A percentile compares a stretch with the other conserved stretches of the same genome.
phyloP scores from a whole-genome alignment of 2,888 invertebrate species.

The Germaria angustata region DNA sequence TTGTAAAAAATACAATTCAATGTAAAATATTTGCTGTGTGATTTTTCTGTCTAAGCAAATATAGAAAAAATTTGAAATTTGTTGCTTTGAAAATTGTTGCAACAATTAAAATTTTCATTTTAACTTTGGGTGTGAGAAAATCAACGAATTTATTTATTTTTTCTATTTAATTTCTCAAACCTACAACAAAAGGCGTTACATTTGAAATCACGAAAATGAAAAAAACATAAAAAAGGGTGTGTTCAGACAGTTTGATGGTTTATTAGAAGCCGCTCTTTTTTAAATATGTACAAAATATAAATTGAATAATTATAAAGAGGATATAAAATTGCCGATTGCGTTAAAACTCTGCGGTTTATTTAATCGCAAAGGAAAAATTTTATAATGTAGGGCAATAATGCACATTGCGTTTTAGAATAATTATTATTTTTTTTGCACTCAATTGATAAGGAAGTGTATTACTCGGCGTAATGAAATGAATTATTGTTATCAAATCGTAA shows the following conservation, averaged over 20 bases:
- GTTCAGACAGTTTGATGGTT: background rate
- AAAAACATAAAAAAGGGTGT: constrained; percentile 14
- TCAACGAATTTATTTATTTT: no score
- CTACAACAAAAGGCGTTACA: constrained; percentile 30
- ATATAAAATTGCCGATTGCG: background rate
- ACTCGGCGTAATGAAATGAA: background rate
- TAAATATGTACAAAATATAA: background rate
- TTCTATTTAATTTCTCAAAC: background rate
- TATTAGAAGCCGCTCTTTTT: background rate
- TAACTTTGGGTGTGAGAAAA: constrained; percentile 25
- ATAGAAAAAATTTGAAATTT: background rate
- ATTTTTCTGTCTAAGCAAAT: background rate
- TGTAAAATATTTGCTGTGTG: background rate
- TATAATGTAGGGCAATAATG: background rate
- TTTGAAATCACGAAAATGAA: background rate
- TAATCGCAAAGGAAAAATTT: background rate
- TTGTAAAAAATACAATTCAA: constrained; percentile 22
- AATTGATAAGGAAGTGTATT: constrained; percentile 39
- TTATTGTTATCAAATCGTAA: constrained; percentile 15
- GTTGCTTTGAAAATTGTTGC: background rate
- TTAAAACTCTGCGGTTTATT: background rate
- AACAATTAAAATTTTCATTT: constrained; percentile 31
- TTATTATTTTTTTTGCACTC: background rate
- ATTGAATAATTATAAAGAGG: background rate
- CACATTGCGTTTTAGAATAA: constrained; percentile 45